A percentile compares a stretch with the other conserved stretches of the same genome.
phyloP scores from a whole-genome alignment of 2,797 vertebrate species.

The Gymnopithys bicolor region DNA sequence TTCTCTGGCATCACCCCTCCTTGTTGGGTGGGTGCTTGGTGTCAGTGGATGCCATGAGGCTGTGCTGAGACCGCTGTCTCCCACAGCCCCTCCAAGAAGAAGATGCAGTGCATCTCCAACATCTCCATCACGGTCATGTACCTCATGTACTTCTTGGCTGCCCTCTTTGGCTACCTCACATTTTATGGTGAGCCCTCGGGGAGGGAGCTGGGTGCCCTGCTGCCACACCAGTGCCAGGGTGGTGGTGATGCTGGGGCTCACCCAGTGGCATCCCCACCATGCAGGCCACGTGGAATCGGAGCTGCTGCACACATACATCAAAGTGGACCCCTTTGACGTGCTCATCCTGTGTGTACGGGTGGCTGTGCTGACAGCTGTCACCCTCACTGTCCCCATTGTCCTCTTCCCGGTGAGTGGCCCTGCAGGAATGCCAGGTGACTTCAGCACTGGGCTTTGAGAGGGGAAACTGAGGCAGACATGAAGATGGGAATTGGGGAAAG shows the following conservation, averaged over 20 bases:
- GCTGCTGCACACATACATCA: constrained; percentile 94
- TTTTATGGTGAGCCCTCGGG: constrained; percentile 87
- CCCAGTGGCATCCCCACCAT: background rate
- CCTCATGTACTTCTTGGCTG: constrained; percentile 96
- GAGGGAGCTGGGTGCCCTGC: background rate
- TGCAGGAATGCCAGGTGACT: background rate
- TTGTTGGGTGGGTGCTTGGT: background rate
- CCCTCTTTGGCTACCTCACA: constrained; percentile 97
- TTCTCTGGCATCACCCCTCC: background rate
- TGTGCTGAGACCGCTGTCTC: background rate
- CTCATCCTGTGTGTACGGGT: constrained; percentile 94
- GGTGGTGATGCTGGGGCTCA: background rate
- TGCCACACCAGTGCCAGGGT: rapidly evolving
- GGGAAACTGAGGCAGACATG: background rate
- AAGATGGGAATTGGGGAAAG: background rate
- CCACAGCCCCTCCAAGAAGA: constrained; percentile 87
- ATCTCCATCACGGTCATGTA: constrained; percentile 96
- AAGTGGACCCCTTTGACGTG: constrained; percentile 90
- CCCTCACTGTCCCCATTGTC: constrained; percentile 95
- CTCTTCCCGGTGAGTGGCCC: constrained; percentile 90
- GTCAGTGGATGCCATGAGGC: rapidly evolving
- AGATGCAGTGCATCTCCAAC: constrained; percentile 96
- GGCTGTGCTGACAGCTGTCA: constrained; percentile 95
- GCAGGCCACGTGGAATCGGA: constrained; percentile 90
- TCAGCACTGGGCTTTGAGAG: background rate